Evolutionary conservation across 2,797 vertebrate genomes (phyloP).

Genomic region (Phylloscopus collybita): DNA sequence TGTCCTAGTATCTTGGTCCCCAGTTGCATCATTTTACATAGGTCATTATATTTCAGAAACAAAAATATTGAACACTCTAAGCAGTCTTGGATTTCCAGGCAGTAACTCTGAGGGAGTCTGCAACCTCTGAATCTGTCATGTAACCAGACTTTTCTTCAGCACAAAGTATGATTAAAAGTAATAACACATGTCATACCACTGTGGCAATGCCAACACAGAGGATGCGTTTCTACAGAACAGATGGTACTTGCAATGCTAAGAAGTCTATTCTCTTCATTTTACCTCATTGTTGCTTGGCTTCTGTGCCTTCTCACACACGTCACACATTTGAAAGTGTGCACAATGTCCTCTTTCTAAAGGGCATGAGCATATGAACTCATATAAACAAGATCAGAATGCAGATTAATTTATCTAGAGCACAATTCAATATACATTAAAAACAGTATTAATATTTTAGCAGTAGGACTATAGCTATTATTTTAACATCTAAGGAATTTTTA

Average conservation of each 20-base stretch:
- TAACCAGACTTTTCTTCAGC: conserved; percentile 68
- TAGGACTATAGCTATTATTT: not conserved
- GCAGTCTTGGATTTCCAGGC: conserved; percentile 45
- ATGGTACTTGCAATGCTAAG: conserved; percentile 76
- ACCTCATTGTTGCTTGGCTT: conserved; percentile 72
- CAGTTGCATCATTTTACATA: conserved; percentile 12
- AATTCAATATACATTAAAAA: not conserved
- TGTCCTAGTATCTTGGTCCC: not conserved
- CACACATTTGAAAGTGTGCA: conserved; percentile 71
- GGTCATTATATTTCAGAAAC: conserved; percentile 26
- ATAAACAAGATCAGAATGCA: conserved; percentile 59
- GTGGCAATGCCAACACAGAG: conserved; percentile 75
- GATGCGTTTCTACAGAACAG: conserved; percentile 77
- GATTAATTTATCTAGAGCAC: conserved; percentile 38
- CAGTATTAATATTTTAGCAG: not conserved
- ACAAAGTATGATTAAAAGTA: conserved; percentile 73
- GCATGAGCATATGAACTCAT: conserved; percentile 59
- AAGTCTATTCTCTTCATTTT: conserved; percentile 71
- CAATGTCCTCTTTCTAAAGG: conserved; percentile 69
- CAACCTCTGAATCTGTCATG: conserved; percentile 71
- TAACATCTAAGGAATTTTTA: not conserved
- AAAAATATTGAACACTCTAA: conserved; percentile 39
- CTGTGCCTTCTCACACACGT: conserved; percentile 71
- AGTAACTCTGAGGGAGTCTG: conserved; percentile 41
- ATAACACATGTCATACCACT: conserved; percentile 75